phyloP scores from a whole-genome alignment of 1,140 invertebrate species.

The Hycleus cichorii region DNA sequence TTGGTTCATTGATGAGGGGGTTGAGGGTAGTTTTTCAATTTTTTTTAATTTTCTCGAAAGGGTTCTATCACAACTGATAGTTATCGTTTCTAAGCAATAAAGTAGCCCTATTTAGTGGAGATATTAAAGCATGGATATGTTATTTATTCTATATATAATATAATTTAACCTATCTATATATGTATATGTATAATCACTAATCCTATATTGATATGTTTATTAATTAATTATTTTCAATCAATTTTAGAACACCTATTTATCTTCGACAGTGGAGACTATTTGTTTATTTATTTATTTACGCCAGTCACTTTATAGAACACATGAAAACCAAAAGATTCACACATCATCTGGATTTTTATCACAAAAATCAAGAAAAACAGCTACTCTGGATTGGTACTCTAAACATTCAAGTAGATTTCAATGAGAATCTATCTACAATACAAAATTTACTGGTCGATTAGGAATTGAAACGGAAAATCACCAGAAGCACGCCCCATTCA shows the following conservation, averaged over 20 bases:
- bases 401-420: no score
- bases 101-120: conserved; percentile 8
- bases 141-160: conserved; percentile 16
- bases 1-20: background rate
- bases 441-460: no score
- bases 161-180: background rate
- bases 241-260: conserved; percentile 26
- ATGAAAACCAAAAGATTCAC: no score
- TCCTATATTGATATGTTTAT: conserved; percentile 27
- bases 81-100: conserved; percentile 8
- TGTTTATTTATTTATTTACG: conserved; percentile 4
- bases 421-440: no score
- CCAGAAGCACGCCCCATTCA: no score
- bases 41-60: background rate
- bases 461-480: no score
- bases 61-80: background rate
- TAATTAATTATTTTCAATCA: conserved; percentile 11
- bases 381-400: no score
- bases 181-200: background rate
- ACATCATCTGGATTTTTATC: no score
- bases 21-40: no score
- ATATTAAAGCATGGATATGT: conserved; percentile 25
- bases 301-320: conserved; percentile 12
- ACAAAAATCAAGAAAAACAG: no score
- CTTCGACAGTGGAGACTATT: background rate